phyloP scores from a whole-genome alignment of 1,140 invertebrate genomes.

The Zaprionus africanus region DNA sequence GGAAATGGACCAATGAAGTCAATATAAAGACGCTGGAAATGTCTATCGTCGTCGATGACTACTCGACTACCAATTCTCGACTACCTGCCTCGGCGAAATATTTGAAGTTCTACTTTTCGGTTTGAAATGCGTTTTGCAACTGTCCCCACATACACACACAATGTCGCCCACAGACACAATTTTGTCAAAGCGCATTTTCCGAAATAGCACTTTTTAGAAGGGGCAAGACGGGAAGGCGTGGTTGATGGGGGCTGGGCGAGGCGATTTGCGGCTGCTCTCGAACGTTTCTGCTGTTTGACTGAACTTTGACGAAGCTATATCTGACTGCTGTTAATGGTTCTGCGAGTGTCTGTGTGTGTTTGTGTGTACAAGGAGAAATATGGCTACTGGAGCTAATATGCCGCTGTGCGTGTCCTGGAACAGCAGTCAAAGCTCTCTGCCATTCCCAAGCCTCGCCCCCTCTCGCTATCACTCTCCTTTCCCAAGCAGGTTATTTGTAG shows the following conservation, averaged over 20 bases:
- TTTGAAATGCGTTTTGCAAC: slow-evolving; percentile 77
- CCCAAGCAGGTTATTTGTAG: slow-evolving; percentile 40
- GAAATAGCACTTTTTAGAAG: slow-evolving; percentile 67
- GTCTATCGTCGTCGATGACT: too few species aligned
- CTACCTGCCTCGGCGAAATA: slow-evolving; percentile 62
- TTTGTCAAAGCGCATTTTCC: slow-evolving; percentile 76
- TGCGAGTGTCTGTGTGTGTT: slow-evolving; percentile 22
- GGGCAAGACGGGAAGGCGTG: not conserved
- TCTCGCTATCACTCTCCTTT: not conserved
- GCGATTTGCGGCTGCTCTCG: slow-evolving; percentile 41
- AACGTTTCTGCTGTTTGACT: slow-evolving; percentile 72
- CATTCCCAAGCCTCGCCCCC: not conserved
- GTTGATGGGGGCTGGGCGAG: slow-evolving; percentile 7
- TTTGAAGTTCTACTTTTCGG: slow-evolving; percentile 77
- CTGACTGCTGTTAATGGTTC: slow-evolving; percentile 55
- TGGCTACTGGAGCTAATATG: slow-evolving; percentile 11
- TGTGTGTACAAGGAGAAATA: not conserved
- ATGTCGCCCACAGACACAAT: slow-evolving; percentile 23
- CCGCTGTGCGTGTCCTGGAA: slow-evolving; percentile 9
- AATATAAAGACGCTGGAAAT: too few species aligned
- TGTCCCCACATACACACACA: slow-evolving; percentile 47
- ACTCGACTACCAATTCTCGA: slow-evolving; percentile 23
- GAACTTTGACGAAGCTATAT: slow-evolving; percentile 68
- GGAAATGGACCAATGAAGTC: too few species aligned
- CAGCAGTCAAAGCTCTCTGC: slow-evolving; percentile 2